Evolutionary conservation across 2,113 vertebrate species (phyloP).

Genomic region (rabbit (Oryctolagus cuniculus)): mOryCun1.1 NC_091435.1:36959501-36960000

Average conservation of each 20-base stretch:
- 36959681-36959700: neutral
- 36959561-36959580: too few species aligned
- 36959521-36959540: too few species aligned
- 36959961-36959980: neutral
- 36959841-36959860: neutral
- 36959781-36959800: neutral
- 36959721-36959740: neutral
- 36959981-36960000: neutral
- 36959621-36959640: too few species aligned
- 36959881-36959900: neutral
- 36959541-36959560: too few species aligned
- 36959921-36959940: neutral
- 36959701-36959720: neutral
- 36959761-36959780: neutral
- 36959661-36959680: neutral
- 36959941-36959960: neutral
- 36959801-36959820: neutral
- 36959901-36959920: neutral
- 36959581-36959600: too few species aligned
- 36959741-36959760: neutral
- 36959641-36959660: constrained; percentile 2
- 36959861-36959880: neutral
- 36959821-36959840: neutral
- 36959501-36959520: too few species aligned
- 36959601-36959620: too few species aligned